phyloP scores from a whole-genome alignment of 2,797 vertebrate genomes.

The Melopsittacus undulatus region DNA sequence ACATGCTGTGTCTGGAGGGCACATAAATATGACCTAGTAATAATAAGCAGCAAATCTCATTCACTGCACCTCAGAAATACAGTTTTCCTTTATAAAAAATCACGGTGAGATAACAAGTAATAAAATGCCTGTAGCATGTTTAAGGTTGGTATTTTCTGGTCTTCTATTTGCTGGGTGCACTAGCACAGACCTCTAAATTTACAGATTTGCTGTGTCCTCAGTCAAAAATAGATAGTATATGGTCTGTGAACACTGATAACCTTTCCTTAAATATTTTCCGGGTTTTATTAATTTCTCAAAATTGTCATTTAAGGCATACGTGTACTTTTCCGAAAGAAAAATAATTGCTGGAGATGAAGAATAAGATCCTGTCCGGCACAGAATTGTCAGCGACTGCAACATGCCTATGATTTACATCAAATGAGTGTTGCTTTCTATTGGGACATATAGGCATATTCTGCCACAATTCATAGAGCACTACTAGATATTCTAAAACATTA shows the following conservation, averaged over 20 bases:
- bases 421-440: background rate
- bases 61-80: background rate
- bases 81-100: conserved; percentile 8
- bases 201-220: background rate
- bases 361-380: background rate
- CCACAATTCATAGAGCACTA: background rate
- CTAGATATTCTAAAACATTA: background rate
- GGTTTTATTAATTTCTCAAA: background rate
- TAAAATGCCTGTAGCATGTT: conserved; percentile 1
- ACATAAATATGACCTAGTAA: background rate
- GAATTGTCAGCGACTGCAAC: background rate
- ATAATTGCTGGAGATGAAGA: background rate
- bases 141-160: background rate
- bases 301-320: background rate
- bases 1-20: background rate
- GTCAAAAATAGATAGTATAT: background rate
- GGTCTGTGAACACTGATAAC: background rate
- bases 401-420: background rate
- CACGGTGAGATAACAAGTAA: background rate
- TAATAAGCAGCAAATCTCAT: conserved; percentile 1
- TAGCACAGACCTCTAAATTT: background rate
- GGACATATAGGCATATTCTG: background rate
- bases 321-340: background rate
- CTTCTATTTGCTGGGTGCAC: background rate
- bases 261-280: background rate